Evolutionary conservation across 92 coral and sea anemone species (phyloP).

Genomic region (Phenganax marumi): DNA sequence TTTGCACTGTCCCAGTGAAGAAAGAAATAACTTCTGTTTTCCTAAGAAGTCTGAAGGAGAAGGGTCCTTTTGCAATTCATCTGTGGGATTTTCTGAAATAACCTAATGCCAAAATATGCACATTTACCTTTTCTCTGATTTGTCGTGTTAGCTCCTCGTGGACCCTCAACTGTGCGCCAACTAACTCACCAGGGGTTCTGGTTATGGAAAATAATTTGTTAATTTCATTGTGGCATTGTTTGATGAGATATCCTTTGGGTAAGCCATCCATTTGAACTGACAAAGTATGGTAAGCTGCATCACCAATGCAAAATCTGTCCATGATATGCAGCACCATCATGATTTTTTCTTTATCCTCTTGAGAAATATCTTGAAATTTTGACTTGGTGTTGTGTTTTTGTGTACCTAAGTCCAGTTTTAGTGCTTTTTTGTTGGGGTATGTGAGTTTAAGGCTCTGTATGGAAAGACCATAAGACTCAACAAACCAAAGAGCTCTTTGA

Average conservation of each 20-base stretch:
- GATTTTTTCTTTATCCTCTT: conserved; percentile 38
- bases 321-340: conserved; percentile 31
- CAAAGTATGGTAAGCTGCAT: conserved; percentile 51
- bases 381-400: conserved; percentile 20
- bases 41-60: not conserved
- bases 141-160: conserved; percentile 13
- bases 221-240: conserved; percentile 37
- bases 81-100: conserved; percentile 4
- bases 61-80: not conserved
- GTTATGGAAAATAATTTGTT: conserved; percentile 22
- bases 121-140: conserved; percentile 25
- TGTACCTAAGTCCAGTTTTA: conserved; percentile 3
- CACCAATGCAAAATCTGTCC: conserved; percentile 44
- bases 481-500: conserved; percentile 57
- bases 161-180: conserved; percentile 42
- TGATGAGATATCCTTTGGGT: conserved; percentile 29
- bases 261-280: conserved; percentile 5
- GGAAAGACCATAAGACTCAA: conserved; percentile 54
- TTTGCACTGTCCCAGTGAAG: conserved; percentile 14
- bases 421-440: conserved; percentile 15
- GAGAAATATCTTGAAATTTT: conserved; percentile 4
- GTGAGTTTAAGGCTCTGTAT: conserved; percentile 40
- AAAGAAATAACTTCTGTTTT: not conserved
- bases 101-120: conserved; percentile 7
- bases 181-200: conserved; percentile 35